phyloP scores from a whole-genome alignment of 2,888 invertebrate species.

The Apotomis turbidana region DNA sequence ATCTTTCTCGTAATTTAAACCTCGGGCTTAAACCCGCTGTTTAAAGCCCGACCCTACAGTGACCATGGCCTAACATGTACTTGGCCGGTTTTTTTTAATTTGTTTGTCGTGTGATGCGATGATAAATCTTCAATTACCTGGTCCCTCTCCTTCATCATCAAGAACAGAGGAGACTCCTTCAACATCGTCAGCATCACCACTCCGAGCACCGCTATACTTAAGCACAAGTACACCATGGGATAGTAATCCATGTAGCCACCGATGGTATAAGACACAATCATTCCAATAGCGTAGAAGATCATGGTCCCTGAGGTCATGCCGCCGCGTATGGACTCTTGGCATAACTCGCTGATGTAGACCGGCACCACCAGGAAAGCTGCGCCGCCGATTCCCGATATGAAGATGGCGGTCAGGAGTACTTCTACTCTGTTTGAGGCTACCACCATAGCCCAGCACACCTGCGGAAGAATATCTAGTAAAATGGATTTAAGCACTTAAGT shows the following conservation, averaged over 20 bases:
- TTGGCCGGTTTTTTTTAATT: too few relatives aligned
- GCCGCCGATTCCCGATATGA: slow-evolving; percentile 63
- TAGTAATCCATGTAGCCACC: slow-evolving; percentile 63
- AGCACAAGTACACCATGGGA: slow-evolving; percentile 58
- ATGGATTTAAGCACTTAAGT: too few relatives aligned
- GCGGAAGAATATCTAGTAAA: slow-evolving; percentile 40
- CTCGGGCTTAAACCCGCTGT: too few relatives aligned
- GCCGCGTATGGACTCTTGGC: slow-evolving; percentile 68
- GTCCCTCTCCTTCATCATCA: slow-evolving; percentile 65
- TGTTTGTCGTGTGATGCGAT: too few relatives aligned
- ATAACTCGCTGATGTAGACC: slow-evolving; percentile 66
- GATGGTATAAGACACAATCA: slow-evolving; percentile 64
- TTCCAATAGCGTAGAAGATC: slow-evolving; percentile 62
- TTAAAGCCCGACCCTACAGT: too few relatives aligned
- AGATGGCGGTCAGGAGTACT: slow-evolving; percentile 57
- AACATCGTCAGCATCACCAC: slow-evolving; percentile 52
- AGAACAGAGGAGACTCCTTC: slow-evolving; percentile 64
- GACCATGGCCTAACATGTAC: too few relatives aligned
- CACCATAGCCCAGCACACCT: slow-evolving; percentile 66
- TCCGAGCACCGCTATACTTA: slow-evolving; percentile 53
- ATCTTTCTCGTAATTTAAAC: too few relatives aligned
- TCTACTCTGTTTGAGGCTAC: slow-evolving; percentile 56
- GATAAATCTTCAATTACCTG: slow-evolving; percentile 49
- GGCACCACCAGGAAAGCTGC: slow-evolving; percentile 57
- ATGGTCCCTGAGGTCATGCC: slow-evolving; percentile 61